Percentiles rank a stretch among this genome's conserved stretches.
Conservation (phyloP, 2,113 vertebrate genomes). For the Pterocles orientalis region DNA sequence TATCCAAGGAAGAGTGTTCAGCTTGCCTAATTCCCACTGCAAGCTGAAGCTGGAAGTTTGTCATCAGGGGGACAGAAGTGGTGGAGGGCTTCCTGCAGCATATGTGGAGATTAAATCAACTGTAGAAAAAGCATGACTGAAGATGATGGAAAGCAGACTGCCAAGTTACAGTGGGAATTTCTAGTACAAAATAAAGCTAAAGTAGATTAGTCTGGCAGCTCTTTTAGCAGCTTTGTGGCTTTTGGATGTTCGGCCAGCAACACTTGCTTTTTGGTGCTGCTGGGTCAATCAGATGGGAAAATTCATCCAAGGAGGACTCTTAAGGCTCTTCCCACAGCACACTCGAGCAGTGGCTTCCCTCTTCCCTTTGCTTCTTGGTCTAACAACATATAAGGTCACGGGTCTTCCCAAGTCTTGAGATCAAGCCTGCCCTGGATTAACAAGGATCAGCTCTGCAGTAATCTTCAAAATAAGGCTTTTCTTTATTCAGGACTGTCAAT, state of each 20-base stretch:
- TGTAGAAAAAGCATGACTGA: background rate
- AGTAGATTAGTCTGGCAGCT: background rate
- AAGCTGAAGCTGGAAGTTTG: background rate
- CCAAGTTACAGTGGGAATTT: background rate
- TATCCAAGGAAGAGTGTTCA: background rate
- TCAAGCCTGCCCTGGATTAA: background rate
- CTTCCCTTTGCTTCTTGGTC: background rate
- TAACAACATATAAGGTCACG: fast-evolving
- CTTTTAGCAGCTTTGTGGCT: background rate
- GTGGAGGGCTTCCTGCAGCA: background rate
- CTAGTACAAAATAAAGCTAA: background rate
- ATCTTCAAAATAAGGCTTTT: background rate
- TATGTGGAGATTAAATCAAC: background rate
- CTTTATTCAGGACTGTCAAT: background rate
- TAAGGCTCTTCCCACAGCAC: background rate
- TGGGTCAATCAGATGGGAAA: background rate
- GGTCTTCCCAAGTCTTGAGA: background rate
- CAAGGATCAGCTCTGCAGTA: background rate
- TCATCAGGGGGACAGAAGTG: background rate
- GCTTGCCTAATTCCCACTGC: background rate
- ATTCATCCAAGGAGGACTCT: background rate
- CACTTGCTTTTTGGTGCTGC: background rate
- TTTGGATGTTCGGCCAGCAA: background rate
- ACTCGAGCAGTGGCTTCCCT: background rate
- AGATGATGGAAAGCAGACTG: background rate